These are phyloP conservation scores for Rotaria magnacalcarata DNA, from an alignment of 2,888 invertebrate species.

Conservation along the genomic window DNA sequence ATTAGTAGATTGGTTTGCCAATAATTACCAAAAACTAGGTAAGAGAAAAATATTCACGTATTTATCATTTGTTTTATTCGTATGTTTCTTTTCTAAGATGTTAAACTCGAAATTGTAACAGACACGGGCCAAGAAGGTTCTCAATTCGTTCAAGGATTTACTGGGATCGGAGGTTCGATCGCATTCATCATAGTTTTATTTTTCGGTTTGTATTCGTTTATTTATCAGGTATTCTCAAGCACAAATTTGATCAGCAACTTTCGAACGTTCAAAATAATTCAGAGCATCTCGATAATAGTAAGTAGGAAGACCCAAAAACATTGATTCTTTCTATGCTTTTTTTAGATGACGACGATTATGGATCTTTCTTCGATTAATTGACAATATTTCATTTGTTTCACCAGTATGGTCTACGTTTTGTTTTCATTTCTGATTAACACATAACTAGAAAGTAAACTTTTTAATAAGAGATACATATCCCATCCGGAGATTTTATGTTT, in stretches of 20 bases:
- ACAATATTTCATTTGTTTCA: not conserved
- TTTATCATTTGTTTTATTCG: not conserved
- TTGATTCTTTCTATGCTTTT: not conserved
- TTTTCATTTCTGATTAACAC: too few relatives aligned
- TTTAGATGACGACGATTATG: not conserved
- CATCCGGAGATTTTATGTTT: too few relatives aligned
- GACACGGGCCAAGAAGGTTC: conserved; percentile 99
- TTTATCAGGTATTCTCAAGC: conserved; percentile 18
- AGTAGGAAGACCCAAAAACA: not conserved
- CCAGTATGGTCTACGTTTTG: too few relatives aligned
- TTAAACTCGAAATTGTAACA: conserved; percentile 96
- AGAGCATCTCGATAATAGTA: not conserved
- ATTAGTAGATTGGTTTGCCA: conserved; percentile 95
- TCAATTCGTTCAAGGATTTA: conserved; percentile 97
- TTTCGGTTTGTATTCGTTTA: not conserved
- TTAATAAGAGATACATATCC: too few relatives aligned
- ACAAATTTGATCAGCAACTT: conserved; percentile 1
- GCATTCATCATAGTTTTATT: not conserved
- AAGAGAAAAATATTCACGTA: conserved; percentile 55
- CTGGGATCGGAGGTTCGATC: conserved; percentile 79
- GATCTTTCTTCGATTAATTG: not conserved
- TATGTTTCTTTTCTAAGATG: conserved; percentile 62
- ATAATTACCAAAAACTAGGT: conserved; percentile 90
- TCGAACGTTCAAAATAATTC: not conserved
- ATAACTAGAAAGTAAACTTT: too few relatives aligned